These are phyloP conservation scores for Amia ocellicauda DNA, from an alignment of 2,113 vertebrate genomes.

Conservation along the genomic window DNA sequence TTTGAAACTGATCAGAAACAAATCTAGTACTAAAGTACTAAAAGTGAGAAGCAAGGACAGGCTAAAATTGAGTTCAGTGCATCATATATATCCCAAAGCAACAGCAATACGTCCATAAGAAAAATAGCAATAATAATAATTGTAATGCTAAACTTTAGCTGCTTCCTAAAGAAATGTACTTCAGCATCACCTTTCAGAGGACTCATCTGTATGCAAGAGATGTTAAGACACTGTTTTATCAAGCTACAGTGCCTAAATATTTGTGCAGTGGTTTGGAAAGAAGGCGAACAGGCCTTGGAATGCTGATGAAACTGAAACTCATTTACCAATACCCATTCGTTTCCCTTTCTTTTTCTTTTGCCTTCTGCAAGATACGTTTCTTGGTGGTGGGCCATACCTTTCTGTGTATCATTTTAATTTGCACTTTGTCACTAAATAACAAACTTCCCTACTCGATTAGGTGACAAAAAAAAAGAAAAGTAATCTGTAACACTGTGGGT, in stretches of 20 bases:
- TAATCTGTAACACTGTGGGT: conserved; percentile 15
- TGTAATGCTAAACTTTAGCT: too few species aligned
- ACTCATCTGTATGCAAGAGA: conserved; percentile 16
- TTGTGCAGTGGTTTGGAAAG: conserved; percentile 20
- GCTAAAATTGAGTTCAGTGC: too few species aligned
- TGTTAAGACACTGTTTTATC: conserved; percentile 17
- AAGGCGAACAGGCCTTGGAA: conserved; percentile 22
- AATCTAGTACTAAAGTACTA: too few species aligned
- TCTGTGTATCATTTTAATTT: background rate
- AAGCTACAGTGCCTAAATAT: conserved; percentile 29
- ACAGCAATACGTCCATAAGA: too few species aligned
- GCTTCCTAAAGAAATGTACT: background rate
- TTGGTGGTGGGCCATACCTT: background rate
- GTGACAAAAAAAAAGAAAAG: background rate
- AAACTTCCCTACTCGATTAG: background rate
- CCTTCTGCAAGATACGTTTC: background rate
- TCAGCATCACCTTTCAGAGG: background rate
- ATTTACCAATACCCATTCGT: background rate
- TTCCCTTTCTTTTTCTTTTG: background rate
- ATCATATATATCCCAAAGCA: too few species aligned
- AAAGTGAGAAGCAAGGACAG: too few species aligned
- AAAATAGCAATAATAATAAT: too few species aligned
- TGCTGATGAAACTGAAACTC: conserved; percentile 6
- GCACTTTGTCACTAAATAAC: background rate
- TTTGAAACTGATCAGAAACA: too few species aligned